phyloP scores from a whole-genome alignment of 2,888 invertebrate species.

The Zhuqinia jingwanae region DNA sequence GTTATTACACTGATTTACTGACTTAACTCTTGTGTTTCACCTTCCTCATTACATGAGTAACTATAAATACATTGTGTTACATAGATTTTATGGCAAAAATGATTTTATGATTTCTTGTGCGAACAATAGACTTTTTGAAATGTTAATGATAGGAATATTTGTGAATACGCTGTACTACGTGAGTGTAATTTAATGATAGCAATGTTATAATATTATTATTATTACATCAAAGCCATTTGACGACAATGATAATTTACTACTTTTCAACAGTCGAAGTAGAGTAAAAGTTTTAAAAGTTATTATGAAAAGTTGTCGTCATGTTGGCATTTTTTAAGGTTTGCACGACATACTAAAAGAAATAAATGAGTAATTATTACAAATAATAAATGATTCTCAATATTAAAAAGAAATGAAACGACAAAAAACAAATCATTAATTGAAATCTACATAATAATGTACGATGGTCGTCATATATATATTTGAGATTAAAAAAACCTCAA shows the following conservation, averaged over 20 bases:
- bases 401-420: background rate
- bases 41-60: background rate
- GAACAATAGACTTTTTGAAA: conserved; percentile 18
- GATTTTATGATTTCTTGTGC: conserved; percentile 42
- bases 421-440: background rate
- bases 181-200: background rate
- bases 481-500: too few relatives aligned
- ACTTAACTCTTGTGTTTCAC: conserved; percentile 24
- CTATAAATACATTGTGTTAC: background rate
- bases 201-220: conserved; percentile 11
- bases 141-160: conserved; percentile 11
- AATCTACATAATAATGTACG: too few relatives aligned
- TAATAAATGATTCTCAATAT: conserved; percentile 3
- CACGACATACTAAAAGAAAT: conserved; percentile 28
- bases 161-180: conserved; percentile 24
- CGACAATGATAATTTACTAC: background rate
- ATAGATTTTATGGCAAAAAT: background rate
- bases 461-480: too few relatives aligned
- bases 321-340: conserved; percentile 6
- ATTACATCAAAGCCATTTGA: background rate
- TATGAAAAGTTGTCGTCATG: background rate
- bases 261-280: background rate
- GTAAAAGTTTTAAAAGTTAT: background rate
- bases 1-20: conserved; percentile 26
- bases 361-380: background rate